A percentile compares a stretch with the other conserved stretches of the same genome.
Evolutionary conservation across 2,888 invertebrate species (phyloP).

Genomic region (Glaucopsyche alexis): DNA sequence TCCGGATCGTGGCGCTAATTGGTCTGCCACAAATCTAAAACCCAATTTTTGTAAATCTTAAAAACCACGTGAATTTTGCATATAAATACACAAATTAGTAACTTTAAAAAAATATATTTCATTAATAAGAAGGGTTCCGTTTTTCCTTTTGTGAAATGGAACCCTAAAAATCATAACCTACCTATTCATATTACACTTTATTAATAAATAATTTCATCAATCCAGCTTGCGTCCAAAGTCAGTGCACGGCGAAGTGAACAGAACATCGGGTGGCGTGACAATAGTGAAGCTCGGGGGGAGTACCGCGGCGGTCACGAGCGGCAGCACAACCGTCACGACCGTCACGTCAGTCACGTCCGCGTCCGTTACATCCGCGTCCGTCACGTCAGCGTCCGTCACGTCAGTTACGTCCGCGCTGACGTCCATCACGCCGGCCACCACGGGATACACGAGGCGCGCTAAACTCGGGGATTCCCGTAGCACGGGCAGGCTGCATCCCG

Average conservation of each 20-base stretch:
- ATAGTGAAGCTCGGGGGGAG: slow-evolving; percentile 85
- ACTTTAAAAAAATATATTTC: no score
- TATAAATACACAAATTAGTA: no score
- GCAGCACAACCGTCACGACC: slow-evolving; percentile 40
- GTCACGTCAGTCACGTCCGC: slow-evolving; percentile 39
- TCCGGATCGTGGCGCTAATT: no score
- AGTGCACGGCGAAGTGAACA: slow-evolving; percentile 81
- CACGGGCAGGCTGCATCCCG: slow-evolving; percentile 85
- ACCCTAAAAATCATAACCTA: no score
- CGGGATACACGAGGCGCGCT: slow-evolving; percentile 80
- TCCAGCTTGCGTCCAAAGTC: slow-evolving; percentile 60
- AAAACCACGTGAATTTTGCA: no score
- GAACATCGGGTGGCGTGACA: slow-evolving; percentile 87
- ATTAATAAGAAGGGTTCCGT: no score
- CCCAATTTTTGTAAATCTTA: no score
- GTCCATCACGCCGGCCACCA: slow-evolving; percentile 36
- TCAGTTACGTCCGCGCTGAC: slow-evolving; percentile 23
- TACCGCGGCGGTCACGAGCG: slow-evolving; percentile 31
- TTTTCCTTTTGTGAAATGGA: no score
- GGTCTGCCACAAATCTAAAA: no score
- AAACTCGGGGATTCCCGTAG: slow-evolving; percentile 88
- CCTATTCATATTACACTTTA: slow-evolving; percentile 23
- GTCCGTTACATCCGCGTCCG: slow-evolving; percentile 33
- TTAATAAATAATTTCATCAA: no score
- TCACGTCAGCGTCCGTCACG: slow-evolving; percentile 49